These are phyloP conservation scores for Danio albolineatus DNA, from an alignment of 2,797 vertebrate species.

Conservation along the genomic window DNA sequence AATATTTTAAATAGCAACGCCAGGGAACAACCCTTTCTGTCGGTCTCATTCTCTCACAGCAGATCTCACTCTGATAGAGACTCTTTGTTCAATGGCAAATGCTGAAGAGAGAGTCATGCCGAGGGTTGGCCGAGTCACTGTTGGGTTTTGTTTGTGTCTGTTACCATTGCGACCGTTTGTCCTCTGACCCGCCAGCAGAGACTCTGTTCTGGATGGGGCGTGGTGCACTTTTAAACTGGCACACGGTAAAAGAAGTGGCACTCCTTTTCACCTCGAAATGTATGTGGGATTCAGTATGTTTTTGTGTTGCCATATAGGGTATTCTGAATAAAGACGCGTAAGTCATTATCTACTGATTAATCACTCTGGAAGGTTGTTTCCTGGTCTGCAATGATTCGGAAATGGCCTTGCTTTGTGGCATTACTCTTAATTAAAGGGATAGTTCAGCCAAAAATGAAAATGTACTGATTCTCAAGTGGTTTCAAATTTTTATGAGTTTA, in stretches of 20 bases:
- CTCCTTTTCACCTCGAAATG: conserved; percentile 16
- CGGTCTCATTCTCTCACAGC: conserved; percentile 8
- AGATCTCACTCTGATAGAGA: conserved; percentile 62
- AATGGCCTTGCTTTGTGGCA: background rate
- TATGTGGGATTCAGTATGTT: conserved; percentile 1
- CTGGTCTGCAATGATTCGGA: background rate
- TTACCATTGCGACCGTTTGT: conserved; percentile 69
- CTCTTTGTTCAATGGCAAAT: conserved; percentile 68
- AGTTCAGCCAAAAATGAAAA: too few species aligned
- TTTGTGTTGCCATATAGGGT: conserved; percentile 53
- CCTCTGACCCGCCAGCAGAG: conserved; percentile 47
- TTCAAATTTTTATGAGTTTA: too few species aligned
- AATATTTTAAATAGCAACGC: conserved; percentile 25
- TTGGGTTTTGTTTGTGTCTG: conserved; percentile 80
- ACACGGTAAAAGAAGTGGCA: background rate
- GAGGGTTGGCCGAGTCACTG: conserved; percentile 60
- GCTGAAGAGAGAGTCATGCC: conserved; percentile 36
- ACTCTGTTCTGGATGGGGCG: background rate
- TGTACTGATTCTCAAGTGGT: too few species aligned
- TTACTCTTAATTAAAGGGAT: too few species aligned
- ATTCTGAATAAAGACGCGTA: conserved; percentile 17
- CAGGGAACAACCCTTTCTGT: conserved; percentile 23
- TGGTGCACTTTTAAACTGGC: conserved; percentile 15
- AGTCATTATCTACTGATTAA: conserved; percentile 13
- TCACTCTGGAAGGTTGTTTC: background rate